phyloP scores from a whole-genome alignment of 2,113 vertebrate species.

The Dascyllus trimaculatus region DNA sequence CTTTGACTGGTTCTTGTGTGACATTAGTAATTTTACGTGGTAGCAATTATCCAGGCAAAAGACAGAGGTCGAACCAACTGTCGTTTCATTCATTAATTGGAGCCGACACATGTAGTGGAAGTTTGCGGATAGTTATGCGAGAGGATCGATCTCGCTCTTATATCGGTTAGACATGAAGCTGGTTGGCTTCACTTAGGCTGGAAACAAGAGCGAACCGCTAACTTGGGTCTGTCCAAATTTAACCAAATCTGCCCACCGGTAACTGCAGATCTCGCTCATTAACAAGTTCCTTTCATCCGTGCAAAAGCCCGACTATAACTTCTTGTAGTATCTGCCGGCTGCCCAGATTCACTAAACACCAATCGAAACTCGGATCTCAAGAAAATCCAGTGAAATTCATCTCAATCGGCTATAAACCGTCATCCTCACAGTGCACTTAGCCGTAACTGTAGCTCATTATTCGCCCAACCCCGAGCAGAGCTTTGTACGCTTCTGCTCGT shows the following conservation, averaged over 20 bases:
- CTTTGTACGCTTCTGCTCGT: not conserved
- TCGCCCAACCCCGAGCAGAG: not conserved
- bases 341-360: not conserved
- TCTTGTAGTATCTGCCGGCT: not conserved
- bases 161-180: not conserved
- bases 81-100: no score
- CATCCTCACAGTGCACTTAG: constrained; percentile 37
- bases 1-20: no score
- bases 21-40: no score
- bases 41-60: no score
- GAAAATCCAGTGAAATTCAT: not conserved
- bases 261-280: no score
- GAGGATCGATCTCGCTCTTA: no score
- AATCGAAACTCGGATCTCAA: not conserved
- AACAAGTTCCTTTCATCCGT: no score
- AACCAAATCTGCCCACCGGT: not conserved
- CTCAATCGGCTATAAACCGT: not conserved
- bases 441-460: not conserved
- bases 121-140: no score
- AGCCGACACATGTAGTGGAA: no score
- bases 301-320: no score
- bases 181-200: not conserved
- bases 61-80: no score
- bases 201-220: not conserved
- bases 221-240: not conserved